Evolutionary conservation across 1,140 invertebrate species (phyloP), one percentile per base, ranked within the genome.

Genomic region (Nebria ingens): DNA sequence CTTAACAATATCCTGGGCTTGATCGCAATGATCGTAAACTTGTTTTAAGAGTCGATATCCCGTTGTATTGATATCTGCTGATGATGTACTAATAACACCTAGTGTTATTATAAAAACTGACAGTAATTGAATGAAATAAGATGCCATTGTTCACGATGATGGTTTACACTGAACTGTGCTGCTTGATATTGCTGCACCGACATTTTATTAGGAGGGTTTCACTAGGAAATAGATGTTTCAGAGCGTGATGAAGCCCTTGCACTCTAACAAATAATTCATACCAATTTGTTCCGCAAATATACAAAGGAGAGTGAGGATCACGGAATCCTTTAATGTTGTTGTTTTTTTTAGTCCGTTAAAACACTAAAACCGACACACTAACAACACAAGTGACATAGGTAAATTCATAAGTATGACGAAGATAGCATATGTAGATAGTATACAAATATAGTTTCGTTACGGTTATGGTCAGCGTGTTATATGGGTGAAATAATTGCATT

Each of bases 21-120:
- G 68, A 53, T 77, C 74, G 65, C 84, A 86, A 56, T 80, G 76
- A 25, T 75, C 71, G 60, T 80, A 83, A 34, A 82, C 72, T 60
- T 74, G 78, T 54, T 75, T 71, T 15, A 83, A 19, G 12, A 68
- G 19, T 42, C 64, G 62, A 15, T 59, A 25, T n/a, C 60, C 60
- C 1, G 53, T 56, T 20, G 45, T 40, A 23, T 21, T 49, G 38
- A 21, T 19, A 11, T 45, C 17, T 11, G 40, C 40, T 17, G 40
- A 11, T 45, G 40, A 49, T 49, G 17, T 49, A n/a, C 17, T 13
- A 6, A 49, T 13, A 49, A 49, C 9, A n/a, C n/a, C n/a, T n/a
- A n/a, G n/a, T n/a, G n/a, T n/a, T n/a, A n/a, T n/a, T 49, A 6
- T 4, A n/a, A 49, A 49, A 49, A 49, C 17, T 4, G 17, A 49